Evolutionary conservation across 2,797 vertebrate genomes (phyloP), one percentile per base, ranked within the genome.

Genomic region (Peromyscus melanophrys): DNA sequence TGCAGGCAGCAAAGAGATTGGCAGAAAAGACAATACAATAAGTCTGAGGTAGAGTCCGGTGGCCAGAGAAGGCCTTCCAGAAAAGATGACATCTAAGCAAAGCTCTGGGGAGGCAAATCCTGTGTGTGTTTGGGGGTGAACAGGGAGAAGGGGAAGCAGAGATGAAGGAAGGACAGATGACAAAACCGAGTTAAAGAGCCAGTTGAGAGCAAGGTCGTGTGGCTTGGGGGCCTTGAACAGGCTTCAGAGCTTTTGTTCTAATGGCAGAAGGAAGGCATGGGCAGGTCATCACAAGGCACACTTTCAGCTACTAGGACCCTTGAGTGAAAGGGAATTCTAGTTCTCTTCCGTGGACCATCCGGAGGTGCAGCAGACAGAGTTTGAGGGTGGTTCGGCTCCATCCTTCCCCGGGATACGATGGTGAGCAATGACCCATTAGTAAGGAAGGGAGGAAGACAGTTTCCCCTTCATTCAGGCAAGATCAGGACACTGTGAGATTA

Each of bases 171-270:
- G n/a, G n/a, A 0, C 6, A 3, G 9, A 25, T 12, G 25, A 81
- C 52, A 69, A 80, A 89, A 91, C 14, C 21, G 83, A 94, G 80
- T 37, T 37, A 14, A 69, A 76, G 27, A n/a, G 13, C 40, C 16
- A 31, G 16, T 78, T 73, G 75, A 83, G 31, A 49, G 29, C 23
- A 78, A 80, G 49, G 31, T 65, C 21, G 3, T 19, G 55, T 21
- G 27, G 10, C 85, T 3, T 46, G 1, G 23, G 52, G 40, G 7
- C 29, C 49, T 80, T 21, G 8, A 40, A 8, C 67, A 76, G 34
- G 17, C 37, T 89, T 96, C 57, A 65, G 9, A 81, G 37, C 1
- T 34, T 96, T 78, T 49, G 75, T 91, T 90, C 14, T 77, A 40
- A 84, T 49, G 82, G 61, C n/a, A 40, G 94, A 92, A 73, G 31